Evolutionary conservation across 2,797 vertebrate genomes (phyloP).

Genomic region (Protosalanx chinensis): DNA sequence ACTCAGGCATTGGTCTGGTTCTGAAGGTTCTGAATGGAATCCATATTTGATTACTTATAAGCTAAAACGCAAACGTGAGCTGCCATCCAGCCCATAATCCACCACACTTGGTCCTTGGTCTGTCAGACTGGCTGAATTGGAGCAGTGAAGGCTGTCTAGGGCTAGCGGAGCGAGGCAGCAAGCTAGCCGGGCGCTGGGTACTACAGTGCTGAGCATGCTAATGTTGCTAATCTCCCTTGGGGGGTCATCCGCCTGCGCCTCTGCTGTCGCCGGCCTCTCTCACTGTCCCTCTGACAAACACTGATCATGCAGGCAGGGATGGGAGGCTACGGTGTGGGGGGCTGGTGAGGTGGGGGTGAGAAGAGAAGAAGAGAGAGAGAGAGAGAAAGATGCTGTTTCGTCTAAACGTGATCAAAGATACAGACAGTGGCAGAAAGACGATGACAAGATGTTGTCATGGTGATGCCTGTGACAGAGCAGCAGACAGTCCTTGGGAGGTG

Average conservation of each 20-base stretch:
- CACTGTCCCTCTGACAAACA: conserved; percentile 6
- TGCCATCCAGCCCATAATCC: not conserved
- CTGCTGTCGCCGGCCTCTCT: not conserved
- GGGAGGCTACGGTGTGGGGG: not conserved
- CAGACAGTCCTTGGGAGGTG: conserved; percentile 2
- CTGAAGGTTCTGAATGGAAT: not conserved
- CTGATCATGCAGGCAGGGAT: not conserved
- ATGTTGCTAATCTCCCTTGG: conserved; percentile 6
- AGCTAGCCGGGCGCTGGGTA: not conserved
- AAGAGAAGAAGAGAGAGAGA: not conserved
- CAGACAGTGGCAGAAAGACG: not conserved
- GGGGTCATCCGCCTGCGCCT: not conserved
- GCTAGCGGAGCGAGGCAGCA: conserved; percentile 2
- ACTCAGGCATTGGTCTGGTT: not conserved
- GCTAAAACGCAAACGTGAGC: not conserved
- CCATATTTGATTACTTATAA: not conserved
- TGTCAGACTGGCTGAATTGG: not conserved
- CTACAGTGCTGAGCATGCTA: conserved; percentile 23
- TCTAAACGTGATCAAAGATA: conserved; percentile 10
- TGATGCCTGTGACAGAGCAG: conserved; percentile 13
- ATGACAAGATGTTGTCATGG: conserved; percentile 11
- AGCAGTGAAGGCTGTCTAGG: not conserved
- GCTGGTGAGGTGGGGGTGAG: too few species aligned
- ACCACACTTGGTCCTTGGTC: too few species aligned
- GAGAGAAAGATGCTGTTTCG: not conserved